These are phyloP conservation scores for Metopolophium dirhodum DNA, from an alignment of 1,140 invertebrate genomes.

Conservation along the genomic window DNA sequence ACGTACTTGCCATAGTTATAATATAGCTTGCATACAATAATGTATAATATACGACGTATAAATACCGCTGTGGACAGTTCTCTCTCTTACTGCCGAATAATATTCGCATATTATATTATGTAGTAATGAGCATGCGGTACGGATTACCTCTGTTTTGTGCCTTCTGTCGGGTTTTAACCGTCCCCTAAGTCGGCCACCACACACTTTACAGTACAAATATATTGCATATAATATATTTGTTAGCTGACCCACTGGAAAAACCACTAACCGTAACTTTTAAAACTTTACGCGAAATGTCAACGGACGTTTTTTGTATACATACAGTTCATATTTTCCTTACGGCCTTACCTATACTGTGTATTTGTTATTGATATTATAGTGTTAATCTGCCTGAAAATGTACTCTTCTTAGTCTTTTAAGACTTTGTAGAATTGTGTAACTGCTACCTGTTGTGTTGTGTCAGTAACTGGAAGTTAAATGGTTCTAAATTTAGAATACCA, in stretches of 20 bases:
- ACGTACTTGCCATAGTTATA: too few species aligned
- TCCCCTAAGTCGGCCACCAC: neutral
- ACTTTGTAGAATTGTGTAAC: too few species aligned
- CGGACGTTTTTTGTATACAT: neutral
- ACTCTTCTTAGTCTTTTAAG: too few species aligned
- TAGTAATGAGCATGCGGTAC: neutral
- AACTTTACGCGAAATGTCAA: neutral
- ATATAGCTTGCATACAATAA: too few species aligned
- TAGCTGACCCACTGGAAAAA: neutral
- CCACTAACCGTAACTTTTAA: neutral
- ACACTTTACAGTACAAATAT: neutral
- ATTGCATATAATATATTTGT: neutral
- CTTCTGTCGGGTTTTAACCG: neutral
- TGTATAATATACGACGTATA: neutral
- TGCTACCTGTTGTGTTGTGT: too few species aligned
- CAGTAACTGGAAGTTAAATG: too few species aligned
- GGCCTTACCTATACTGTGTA: neutral
- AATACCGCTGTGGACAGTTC: neutral
- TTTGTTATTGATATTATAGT: neutral
- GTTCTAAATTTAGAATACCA: too few species aligned
- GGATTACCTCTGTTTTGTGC: too few species aligned
- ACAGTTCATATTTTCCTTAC: neutral
- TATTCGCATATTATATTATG: too few species aligned
- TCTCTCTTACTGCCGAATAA: neutral
- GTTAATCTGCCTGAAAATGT: too few species aligned